Conservation (phyloP, 2,888 invertebrate species). For the Leptinotarsa rubiginosa region DNA sequence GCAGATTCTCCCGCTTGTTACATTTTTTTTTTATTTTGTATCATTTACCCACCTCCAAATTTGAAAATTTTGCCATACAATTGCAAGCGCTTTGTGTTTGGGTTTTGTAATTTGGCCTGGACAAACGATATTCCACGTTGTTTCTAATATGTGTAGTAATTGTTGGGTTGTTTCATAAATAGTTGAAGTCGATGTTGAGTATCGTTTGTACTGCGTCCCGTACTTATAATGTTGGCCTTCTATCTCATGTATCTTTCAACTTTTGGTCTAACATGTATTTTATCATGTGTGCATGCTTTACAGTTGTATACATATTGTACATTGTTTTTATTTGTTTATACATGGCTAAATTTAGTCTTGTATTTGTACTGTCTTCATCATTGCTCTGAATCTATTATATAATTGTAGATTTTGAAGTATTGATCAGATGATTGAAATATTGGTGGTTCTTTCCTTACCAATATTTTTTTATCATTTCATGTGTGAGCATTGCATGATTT, state of each 20-base stretch:
- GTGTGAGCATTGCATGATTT: constrained; percentile 38
- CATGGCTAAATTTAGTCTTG: constrained; percentile 52
- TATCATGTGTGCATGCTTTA: constrained; percentile 63
- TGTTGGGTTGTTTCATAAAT: background rate
- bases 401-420: constrained; percentile 37
- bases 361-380: constrained; percentile 31
- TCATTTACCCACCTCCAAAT: constrained; percentile 44
- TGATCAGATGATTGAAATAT: constrained; percentile 22
- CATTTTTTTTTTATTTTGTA: constrained; percentile 50
- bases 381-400: constrained; percentile 39
- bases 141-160: constrained; percentile 20
- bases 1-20: constrained; percentile 56
- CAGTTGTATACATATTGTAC: constrained; percentile 53
- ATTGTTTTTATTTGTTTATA: constrained; percentile 47
- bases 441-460: background rate
- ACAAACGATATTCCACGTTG: constrained; percentile 50
- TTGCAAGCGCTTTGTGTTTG: constrained; percentile 60
- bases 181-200: constrained; percentile 34
- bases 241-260: constrained; percentile 65
- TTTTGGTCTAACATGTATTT: constrained; percentile 63
- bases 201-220: constrained; percentile 51
- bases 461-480: constrained; percentile 30
- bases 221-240: constrained; percentile 66
- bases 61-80: constrained; percentile 62
- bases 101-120: constrained; percentile 57